Base-by-base conservation (phyloP, 2,797 vertebrate genomes). In the Mormyrus hasselquistii region DNA sequence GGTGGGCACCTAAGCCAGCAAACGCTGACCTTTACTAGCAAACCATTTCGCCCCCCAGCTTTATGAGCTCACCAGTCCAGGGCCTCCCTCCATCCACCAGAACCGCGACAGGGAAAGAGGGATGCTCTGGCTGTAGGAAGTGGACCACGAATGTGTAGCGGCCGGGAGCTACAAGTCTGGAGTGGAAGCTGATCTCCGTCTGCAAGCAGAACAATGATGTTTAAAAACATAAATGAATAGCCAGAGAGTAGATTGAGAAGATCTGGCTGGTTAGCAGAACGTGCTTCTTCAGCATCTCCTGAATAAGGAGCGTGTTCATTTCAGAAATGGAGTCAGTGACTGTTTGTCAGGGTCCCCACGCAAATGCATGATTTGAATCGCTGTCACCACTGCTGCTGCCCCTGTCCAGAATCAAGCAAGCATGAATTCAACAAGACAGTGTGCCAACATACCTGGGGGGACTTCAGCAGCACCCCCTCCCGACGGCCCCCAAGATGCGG, bases 61-160 rank as follows among this genome's bases (percentile, higher is more conserved):
- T 25, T 3, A 22, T 69, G 2, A 9, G 91, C 95, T 96, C 92
- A 99, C 98, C 98, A 90, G 93, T 95, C 96, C 95, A 95, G 6
- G 86, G 88, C 2, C 0, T 92, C 12, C 96, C 96, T 8, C 95
- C 95, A 0, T 96, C 92, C 92, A 98, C 94, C 83, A 0, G 91
- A 79, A 98, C 96, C 34, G 95, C 95, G 1, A 96, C 96, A 0
- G 95, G 95, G 93, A 98, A 98, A 0, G 92, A 14, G 0, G 94
- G 95, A 89, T 97, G 96, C 4, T 94, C 92, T 0, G 94, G 92
- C 91, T 99, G 98, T 89, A 94, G 96, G 91, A 97, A 99, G 92
- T 98, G 97, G 76, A 97, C 91, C 76, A 98, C 92, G 19, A 97
- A 92, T 47, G 97, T 92, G 0, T 98, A 97, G 82, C 92, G 94